Conservation (phyloP, 2,113 vertebrate genomes). For the Ondatra zibethicus region DNA sequence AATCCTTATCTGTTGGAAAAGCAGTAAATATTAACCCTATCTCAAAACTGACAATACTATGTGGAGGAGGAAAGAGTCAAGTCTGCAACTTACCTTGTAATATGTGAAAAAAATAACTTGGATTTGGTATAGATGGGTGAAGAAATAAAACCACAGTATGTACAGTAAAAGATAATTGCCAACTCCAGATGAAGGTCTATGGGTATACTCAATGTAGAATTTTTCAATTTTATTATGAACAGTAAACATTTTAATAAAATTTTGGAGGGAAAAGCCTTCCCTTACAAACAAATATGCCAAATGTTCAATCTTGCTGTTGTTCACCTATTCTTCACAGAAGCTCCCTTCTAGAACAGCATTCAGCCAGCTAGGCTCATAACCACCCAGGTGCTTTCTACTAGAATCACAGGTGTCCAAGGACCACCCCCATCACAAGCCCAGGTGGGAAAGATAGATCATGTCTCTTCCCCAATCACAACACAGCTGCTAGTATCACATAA, state of each 20-base stretch:
- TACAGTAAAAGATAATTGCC: neutral
- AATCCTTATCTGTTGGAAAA: neutral
- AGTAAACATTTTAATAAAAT: neutral
- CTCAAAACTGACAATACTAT: neutral
- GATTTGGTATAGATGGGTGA: neutral
- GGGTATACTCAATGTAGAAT: neutral
- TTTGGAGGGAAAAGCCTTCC: no score
- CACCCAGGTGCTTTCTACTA: neutral
- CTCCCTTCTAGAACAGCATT: neutral
- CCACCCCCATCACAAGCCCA: accelerated
- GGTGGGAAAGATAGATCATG: neutral
- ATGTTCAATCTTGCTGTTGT: neutral
- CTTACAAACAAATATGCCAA: neutral
- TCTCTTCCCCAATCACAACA: neutral
- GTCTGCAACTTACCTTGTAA: neutral
- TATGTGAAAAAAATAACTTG: neutral
- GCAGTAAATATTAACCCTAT: neutral
- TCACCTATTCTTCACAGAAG: neutral
- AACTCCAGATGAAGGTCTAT: neutral
- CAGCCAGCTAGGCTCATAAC: neutral
- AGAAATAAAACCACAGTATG: neutral
- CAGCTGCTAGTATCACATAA: neutral
- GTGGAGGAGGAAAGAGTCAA: neutral
- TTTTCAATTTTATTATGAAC: neutral
- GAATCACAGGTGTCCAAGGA: neutral